Base-by-base conservation (phyloP, 1,140 invertebrate species). In the Helicoverpa zea region DNA sequence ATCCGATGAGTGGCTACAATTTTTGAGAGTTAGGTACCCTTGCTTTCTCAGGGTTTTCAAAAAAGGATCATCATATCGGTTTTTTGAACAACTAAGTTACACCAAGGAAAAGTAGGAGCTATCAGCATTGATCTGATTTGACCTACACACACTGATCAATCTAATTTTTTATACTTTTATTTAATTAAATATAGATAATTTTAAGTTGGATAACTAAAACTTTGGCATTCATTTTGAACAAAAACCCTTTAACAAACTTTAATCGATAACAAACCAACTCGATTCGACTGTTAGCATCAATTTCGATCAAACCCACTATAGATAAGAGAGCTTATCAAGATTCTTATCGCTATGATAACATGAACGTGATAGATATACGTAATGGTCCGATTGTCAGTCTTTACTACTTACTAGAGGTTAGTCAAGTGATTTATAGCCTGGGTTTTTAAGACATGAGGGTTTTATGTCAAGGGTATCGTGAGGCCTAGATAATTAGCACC, bases 301-400 rank as follows among this genome's bases (percentile, higher is more conserved):
- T 68, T 68, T 68, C 64, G 43, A 54, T 52, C 68, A 54, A 4
- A 72, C 2, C 23, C 14, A 23, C 16, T 72, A 54, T 30, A 7
- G 68, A 72, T 72, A 72, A 52, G 12, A 12, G 18, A 72, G 18
- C 18, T 72, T 30, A 72, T 72, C 68, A 72, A 72, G 68, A 72
- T 72, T 47, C 18, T 72, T 72, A 72, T 72, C 68, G 7, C 7
- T 43, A 7, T 52, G 68, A 72, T 72, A 72, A 72, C 18, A n/a
- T 11, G 5, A 72, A 72, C 68, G 68, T 72, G 68, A 29, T 29
- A 29, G 49, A 52, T 52, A 72, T 43, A 43, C 5, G 35, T 43
- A 43, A 43, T 43, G 35, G 13, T 29, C 2, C 29, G 11, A 52
- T 16, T 49, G 47, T n/a, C 52, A 70, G 49, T 16, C 12, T 29